Base-by-base conservation (phyloP, 2,113 vertebrate species). In the Baryphthengus martii region DNA sequence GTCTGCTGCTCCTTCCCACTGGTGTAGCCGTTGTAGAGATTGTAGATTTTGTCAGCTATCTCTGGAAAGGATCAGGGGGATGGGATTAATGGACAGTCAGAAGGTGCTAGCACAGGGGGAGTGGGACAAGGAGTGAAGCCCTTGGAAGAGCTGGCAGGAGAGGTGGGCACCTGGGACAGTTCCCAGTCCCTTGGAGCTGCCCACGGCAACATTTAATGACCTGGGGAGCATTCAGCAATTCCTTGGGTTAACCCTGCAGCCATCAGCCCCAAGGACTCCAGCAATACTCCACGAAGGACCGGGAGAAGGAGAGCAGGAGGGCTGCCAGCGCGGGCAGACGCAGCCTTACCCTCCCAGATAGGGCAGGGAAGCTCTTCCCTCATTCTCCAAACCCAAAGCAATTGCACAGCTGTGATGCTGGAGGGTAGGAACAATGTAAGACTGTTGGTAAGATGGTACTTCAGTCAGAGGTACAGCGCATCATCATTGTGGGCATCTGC, bases 1-100 rank as follows among this genome's bases (percentile, higher is more conserved):
- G 99, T 99, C 97, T 99, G 99, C 97, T 99, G 99, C 96, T 99
- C 99, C 96, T 99, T 99, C n/a, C 99, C 99, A 3, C 99, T 99
- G 18, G 99, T 99, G 97, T 99, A 99, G 94, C 99, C 99, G 0
- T 99, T 99, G 97, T 99, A 99, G 80, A 99, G 97, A 95, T 99
- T 99, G 97, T 99, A 99, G 96, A 99, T 99, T 95, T 99, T 99
- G 97, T 99, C 99, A 44, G 99, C 99, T 92, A 99, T 98, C 97
- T 99, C 99, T 99, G 98, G 58, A 97, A 97, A 59, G 72, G 45
- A 95, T 39, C 42, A 68, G 45, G 49, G 11, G 20, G 18, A 37
- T 0, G 5, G 76, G 31, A 49, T 90, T 81, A 92, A 47, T 23
- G 63, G 74, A 31, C 55, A 52, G 65, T 9, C 28, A 66, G 55